These are phyloP conservation scores for Linepithema humile DNA, from an alignment of 1,140 invertebrate species.

Conservation along the genomic window DNA sequence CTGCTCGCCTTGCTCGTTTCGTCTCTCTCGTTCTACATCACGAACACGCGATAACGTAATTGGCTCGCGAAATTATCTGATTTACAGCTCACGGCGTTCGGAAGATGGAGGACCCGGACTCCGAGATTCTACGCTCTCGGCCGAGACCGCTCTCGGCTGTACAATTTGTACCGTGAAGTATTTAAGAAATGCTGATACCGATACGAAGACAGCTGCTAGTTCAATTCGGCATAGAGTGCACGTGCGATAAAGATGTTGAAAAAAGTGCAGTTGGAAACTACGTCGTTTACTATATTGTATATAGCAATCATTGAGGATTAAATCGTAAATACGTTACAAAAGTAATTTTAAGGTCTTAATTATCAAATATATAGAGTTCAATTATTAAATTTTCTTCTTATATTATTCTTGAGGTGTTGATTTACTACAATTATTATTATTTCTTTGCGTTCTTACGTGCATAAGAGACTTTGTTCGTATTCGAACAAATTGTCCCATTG, in stretches of 20 bases:
- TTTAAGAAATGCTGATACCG: slow-evolving; percentile 18
- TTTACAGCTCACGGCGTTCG: slow-evolving; percentile 64
- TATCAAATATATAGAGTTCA: background rate
- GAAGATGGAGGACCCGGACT: slow-evolving; percentile 32
- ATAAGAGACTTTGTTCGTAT: background rate
- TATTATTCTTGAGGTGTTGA: background rate
- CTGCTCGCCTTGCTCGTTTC: background rate
- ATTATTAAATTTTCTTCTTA: slow-evolving; percentile 3
- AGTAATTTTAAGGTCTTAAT: slow-evolving; percentile 14
- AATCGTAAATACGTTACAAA: background rate
- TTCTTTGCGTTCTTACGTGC: too few species aligned
- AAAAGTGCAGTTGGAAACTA: background rate
- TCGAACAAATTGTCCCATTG: background rate
- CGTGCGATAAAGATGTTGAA: slow-evolving; percentile 30
- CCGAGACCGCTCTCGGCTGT: background rate
- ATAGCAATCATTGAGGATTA: background rate
- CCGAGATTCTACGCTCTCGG: background rate
- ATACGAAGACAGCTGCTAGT: slow-evolving; percentile 7
- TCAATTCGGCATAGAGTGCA: background rate
- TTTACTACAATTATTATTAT: too few species aligned
- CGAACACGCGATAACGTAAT: slow-evolving; percentile 73
- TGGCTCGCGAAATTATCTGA: slow-evolving; percentile 75
- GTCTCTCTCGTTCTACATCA: slow-evolving; percentile 1
- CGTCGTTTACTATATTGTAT: background rate
- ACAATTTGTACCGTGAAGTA: slow-evolving; percentile 53